Evolutionary conservation across 2,888 invertebrate species (phyloP), one percentile per base, ranked within the genome.

Genomic region (Candidula unifasciata): DNA sequence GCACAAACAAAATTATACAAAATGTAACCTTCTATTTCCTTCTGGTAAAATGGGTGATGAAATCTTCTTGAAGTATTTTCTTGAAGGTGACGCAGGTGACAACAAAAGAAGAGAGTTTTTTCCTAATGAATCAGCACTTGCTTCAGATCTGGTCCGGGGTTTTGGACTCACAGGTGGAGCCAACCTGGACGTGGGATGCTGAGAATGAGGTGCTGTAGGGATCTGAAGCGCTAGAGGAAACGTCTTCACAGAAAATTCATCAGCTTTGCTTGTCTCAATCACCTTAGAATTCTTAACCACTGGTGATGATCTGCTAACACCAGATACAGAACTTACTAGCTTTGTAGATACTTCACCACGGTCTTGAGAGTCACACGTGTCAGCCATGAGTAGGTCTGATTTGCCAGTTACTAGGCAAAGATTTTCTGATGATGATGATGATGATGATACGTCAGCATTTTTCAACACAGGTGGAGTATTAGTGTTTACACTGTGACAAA

Each of bases 21-120:
- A 44, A 44, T 54, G 3, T 71, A 21, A 80, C 80, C 80, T 68
- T 69, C 80, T 69, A 52, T 52, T 69, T 21, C 69, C 52, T 16
- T 54, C 37, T n/a, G 52, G 33, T 18, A 71, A 52, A 30, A 27
- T 52, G 21, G 80, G 57, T 1, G 80, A 54, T 6, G 80, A 54
- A 33, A 57, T 18, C 16, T 69, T n/a, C 24, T 57, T 80, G 80
- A 71, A 69, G 64, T 80, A 71, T 57, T 80, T 80, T 54, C 68
- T 64, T 24, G 68, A 52, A 21, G 80, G 68, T n/a, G 80, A 52
- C 52, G 35, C 66, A 69, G 80, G 54, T 69, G 69, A 71, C 8
- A 52, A 54, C 54, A 30, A 16, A 27, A 27, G 69, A 52, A 24
- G 8, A 27, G 54, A 54, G 1, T 69, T 69, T 57, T 33, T 69